Evolutionary conservation across 37 sponge, comb jelly and placozoan genomes (phyloP), one percentile per base, ranked within the genome.

Genomic region (Halichondria panicea): DNA sequence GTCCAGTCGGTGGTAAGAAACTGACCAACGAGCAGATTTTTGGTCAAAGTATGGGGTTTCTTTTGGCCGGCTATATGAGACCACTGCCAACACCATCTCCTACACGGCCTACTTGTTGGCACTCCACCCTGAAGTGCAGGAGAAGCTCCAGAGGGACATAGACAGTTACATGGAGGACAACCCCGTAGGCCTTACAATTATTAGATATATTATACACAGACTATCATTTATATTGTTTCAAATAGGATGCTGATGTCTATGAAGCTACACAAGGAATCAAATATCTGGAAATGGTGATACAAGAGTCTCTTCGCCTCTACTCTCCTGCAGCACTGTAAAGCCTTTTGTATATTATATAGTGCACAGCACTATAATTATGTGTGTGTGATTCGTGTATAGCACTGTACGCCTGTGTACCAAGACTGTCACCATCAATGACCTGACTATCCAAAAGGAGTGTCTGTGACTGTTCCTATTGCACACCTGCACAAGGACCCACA

Each of bases 21-120:
- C 66, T 88, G 27, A 71, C 83, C 33, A 74, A 87, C 61, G 78
- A 57, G 46, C 81, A 83, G 63, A 74, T 92, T 48, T 70, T 78
- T 15, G 54, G 33, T 13, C 72, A 80, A 27, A 78, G 66, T 48
- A 41, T 80, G 2, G 64, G 65, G n/a, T 87, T 92, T 74, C 42
- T 92, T 41, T 55, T 87, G n/a, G 93, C 93, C 65, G 93, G 93
- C 39, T 84, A 84, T n/a, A n/a, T 70, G 93, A 92, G 71, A 92
- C 93, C 18, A 92, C 93, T 18, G 79, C 81, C 45, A 92, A 74
- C 43, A 59, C 80, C 25, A 75, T 92, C 42, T 34, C 68, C 33
- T 92, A 75, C 75, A 72, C 71, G 18, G 25, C 88, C n/a, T 87
- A 87, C 56, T 84, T 87, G 41, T 77, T 92, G 43, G 88, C 88